These are phyloP conservation scores for Drosophila limbata DNA, from an alignment of 2,888 invertebrate genomes.

Conservation along the genomic window DNA sequence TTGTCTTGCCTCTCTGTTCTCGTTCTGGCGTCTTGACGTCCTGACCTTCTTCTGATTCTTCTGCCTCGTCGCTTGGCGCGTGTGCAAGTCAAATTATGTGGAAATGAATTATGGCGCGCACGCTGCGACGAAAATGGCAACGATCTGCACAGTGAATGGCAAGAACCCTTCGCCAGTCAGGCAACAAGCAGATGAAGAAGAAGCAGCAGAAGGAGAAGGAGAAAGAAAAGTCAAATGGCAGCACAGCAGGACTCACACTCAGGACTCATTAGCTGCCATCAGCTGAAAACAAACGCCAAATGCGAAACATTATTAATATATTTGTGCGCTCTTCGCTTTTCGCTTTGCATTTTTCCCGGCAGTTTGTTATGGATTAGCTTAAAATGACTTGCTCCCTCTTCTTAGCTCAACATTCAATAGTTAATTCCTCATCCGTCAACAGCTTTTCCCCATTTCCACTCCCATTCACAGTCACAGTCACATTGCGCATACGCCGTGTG, in stretches of 20 bases:
- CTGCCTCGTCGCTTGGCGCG: constrained; percentile 32
- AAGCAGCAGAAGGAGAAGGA: background rate
- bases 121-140: constrained; percentile 34
- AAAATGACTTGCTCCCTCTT: constrained; percentile 23
- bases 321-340: constrained; percentile 38
- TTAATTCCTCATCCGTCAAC: constrained; percentile 16
- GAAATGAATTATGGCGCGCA: constrained; percentile 72
- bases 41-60: background rate
- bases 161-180: background rate
- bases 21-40: background rate
- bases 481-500: constrained; percentile 42
- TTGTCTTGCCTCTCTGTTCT: background rate
- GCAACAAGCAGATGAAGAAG: background rate
- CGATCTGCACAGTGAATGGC: constrained; percentile 12
- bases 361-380: constrained; percentile 58
- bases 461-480: background rate
- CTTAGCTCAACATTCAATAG: background rate
- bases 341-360: constrained; percentile 10
- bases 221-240: background rate
- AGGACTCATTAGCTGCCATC: constrained; percentile 46
- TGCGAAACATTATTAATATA: constrained; percentile 57
- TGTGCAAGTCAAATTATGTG: constrained; percentile 75
- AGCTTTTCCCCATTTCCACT: background rate
- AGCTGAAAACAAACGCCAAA: constrained; percentile 41
- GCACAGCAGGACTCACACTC: constrained; percentile 27